Conservation (phyloP, 2,113 vertebrate species). For the Pionites leucogaster region DNA sequence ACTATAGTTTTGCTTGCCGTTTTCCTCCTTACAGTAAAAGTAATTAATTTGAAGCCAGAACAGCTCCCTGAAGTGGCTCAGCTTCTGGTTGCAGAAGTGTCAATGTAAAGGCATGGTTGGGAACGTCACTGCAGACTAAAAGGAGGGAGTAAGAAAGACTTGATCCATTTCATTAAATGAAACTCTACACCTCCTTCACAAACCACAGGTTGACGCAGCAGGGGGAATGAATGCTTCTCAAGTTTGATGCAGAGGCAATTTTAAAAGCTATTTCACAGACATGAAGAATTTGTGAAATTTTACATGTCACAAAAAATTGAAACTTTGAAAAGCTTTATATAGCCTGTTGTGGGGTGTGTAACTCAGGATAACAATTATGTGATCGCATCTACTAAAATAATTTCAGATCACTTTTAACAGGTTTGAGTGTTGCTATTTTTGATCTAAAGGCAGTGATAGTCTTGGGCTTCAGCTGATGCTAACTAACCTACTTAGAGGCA, state of each 20-base stretch:
- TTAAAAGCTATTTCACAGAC: not conserved
- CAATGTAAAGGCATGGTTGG: not conserved
- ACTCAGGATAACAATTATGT: not conserved
- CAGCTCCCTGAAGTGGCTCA: not conserved
- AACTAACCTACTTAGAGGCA: not conserved
- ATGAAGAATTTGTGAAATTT: not conserved
- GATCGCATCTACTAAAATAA: not conserved
- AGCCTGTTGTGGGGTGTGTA: not conserved
- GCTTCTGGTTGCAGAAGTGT: not conserved
- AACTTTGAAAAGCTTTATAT: not conserved
- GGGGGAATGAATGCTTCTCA: not conserved
- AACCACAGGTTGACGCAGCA: not conserved
- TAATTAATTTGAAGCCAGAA: not conserved
- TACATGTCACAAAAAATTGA: not conserved
- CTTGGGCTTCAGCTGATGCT: not conserved
- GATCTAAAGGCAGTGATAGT: not conserved
- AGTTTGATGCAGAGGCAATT: not conserved
- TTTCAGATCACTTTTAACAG: not conserved
- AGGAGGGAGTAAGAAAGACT: not conserved
- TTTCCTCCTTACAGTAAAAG: not conserved
- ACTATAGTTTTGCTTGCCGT: not conserved
- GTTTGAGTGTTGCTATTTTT: not conserved
- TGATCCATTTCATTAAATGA: not conserved
- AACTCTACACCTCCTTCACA: not conserved
- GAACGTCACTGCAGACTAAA: not conserved